Evolutionary conservation across 2,888 invertebrate species (phyloP).

Genomic region (Villa cingulata): DNA sequence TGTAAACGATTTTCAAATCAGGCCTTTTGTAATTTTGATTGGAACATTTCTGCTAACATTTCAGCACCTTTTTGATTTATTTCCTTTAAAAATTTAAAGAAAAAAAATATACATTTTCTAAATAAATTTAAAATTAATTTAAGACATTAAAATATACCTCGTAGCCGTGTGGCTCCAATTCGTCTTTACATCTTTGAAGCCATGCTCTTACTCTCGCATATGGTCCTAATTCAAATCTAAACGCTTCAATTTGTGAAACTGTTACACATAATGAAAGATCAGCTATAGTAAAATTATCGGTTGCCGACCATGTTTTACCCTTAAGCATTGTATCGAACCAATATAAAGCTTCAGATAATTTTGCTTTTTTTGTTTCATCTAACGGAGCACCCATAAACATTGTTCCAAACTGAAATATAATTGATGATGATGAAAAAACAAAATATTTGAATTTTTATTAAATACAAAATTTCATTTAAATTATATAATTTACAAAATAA

Average conservation of each 20-base stretch:
- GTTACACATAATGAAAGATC: constrained; percentile 32
- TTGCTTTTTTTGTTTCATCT: constrained; percentile 37
- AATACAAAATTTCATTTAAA: no score
- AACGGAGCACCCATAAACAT: constrained; percentile 36
- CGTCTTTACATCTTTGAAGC: constrained; percentile 51
- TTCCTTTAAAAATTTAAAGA: constrained; percentile 24
- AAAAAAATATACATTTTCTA: background rate
- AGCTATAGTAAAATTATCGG: constrained; percentile 38
- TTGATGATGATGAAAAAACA: background rate
- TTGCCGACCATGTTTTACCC: constrained; percentile 43
- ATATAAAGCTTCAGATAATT: constrained; percentile 42
- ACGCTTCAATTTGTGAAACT: constrained; percentile 35
- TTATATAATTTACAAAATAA: constrained; percentile 39
- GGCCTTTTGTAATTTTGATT: constrained; percentile 30
- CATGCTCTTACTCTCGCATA: constrained; percentile 44
- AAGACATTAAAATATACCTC: constrained; percentile 30
- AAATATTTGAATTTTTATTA: background rate
- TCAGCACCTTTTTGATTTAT: constrained; percentile 47
- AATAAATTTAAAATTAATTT: background rate
- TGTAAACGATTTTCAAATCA: no score
- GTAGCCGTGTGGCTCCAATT: constrained; percentile 51
- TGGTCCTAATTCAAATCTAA: constrained; percentile 40
- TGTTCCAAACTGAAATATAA: constrained; percentile 34
- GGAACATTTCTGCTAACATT: constrained; percentile 41
- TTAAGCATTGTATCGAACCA: constrained; percentile 43